Conservation (phyloP, 2,113 vertebrate species). For the Calonectris borealis region DNA sequence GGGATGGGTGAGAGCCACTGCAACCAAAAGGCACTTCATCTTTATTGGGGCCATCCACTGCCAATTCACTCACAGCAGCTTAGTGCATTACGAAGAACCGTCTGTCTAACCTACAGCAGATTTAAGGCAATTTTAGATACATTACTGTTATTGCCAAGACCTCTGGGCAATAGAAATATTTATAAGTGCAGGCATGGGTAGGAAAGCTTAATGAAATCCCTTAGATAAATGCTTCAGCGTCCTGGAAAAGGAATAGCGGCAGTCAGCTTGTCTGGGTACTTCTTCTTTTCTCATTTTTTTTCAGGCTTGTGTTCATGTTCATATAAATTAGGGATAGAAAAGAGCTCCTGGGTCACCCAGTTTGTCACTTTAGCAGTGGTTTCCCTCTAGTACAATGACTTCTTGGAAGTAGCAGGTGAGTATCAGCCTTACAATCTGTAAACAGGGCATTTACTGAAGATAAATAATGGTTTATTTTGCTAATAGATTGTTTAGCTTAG, state of each 20-base stretch:
- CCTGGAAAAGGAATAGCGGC: not conserved
- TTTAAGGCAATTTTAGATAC: conserved; percentile 60
- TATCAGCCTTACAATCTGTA: not conserved
- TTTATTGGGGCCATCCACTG: not conserved
- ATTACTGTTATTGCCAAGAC: conserved; percentile 39
- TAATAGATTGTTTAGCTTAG: not conserved
- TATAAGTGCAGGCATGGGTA: conserved; percentile 15
- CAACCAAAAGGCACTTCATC: not conserved
- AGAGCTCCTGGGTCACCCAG: not conserved
- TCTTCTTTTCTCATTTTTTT: not conserved
- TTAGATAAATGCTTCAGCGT: conserved; percentile 30
- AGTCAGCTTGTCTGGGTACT: not conserved
- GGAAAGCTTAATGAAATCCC: conserved; percentile 37
- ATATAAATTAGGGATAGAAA: not conserved
- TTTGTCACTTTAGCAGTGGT: not conserved
- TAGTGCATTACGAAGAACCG: not conserved
- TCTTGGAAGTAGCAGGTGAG: not conserved
- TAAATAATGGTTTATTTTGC: not conserved
- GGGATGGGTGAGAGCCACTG: not conserved
- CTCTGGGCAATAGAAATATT: conserved; percentile 52
- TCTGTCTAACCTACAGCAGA: conserved; percentile 12
- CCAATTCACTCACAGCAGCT: not conserved
- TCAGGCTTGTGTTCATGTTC: not conserved
- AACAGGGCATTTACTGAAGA: not conserved
- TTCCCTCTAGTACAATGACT: not conserved